These are phyloP conservation scores for Eptesicus fuscus DNA, from an alignment of 2,113 vertebrate species.

Conservation along the genomic window DNA sequence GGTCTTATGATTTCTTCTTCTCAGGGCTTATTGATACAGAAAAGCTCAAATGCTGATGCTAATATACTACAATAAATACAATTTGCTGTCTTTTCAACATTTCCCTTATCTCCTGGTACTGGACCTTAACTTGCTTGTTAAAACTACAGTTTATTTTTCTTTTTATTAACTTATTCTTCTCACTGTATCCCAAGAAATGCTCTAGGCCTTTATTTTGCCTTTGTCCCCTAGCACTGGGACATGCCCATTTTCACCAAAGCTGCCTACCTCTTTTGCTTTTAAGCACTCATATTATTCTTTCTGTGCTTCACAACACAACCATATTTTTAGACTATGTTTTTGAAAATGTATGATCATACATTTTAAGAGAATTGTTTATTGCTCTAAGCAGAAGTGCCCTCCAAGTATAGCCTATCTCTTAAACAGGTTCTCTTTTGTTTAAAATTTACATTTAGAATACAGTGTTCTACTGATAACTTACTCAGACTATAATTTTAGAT, in stretches of 20 bases:
- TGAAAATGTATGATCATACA: background rate
- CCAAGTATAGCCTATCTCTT: background rate
- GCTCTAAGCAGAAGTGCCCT: background rate
- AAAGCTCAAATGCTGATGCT: conserved; percentile 7
- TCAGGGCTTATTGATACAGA: background rate
- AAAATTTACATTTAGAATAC: background rate
- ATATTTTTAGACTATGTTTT: conserved; percentile 15
- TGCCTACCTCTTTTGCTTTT: conserved; percentile 11
- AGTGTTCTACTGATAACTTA: background rate
- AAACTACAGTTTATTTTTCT: conserved; percentile 32
- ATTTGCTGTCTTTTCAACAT: background rate
- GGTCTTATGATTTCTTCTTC: conserved; percentile 29
- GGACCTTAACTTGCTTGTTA: background rate
- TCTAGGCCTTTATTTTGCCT: conserved; percentile 26
- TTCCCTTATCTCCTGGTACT: background rate
- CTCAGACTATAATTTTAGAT: background rate
- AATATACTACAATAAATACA: background rate
- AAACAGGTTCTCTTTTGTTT: conserved; percentile 20
- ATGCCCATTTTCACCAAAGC: background rate
- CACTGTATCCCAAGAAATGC: background rate
- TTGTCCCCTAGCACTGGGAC: background rate
- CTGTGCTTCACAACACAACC: background rate
- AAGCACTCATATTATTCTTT: background rate
- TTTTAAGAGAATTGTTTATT: background rate
- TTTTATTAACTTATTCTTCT: conserved; percentile 19